Percentiles rank a stretch among this genome's conserved stretches.
phyloP scores from a whole-genome alignment of 2,888 invertebrate species.

The Dilophus febrilis region DNA sequence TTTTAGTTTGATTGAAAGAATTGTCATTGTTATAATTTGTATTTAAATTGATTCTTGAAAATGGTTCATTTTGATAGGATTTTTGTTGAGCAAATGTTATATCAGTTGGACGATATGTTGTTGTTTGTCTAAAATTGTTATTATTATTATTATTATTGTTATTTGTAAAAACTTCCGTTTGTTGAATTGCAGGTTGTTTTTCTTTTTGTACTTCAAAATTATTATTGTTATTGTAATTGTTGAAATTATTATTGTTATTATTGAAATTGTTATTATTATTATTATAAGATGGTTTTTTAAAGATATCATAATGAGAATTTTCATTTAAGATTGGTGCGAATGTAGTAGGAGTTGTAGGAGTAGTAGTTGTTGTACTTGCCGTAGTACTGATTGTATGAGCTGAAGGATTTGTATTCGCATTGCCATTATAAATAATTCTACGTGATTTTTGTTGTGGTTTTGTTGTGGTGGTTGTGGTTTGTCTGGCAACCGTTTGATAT shows the following conservation, averaged over 20 bases:
- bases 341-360: conserved; percentile 10
- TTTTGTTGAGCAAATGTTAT: no score
- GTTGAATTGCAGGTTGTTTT: no score
- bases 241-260: conserved; percentile 1
- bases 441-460: conserved; percentile 17
- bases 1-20: no score
- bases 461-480: conserved; percentile 10
- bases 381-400: conserved; percentile 7
- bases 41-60: no score
- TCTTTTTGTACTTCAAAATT: no score
- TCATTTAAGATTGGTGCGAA: conserved; percentile 1
- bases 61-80: no score
- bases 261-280: conserved; percentile 6
- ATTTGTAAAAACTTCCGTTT: no score
- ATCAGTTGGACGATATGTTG: background rate
- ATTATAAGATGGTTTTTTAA: background rate
- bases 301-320: conserved; percentile 6
- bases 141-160: no score
- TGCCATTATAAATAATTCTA: conserved; percentile 13
- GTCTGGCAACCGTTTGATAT: conserved; percentile 8
- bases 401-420: conserved; percentile 5
- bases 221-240: no score
- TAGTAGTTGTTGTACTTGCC: conserved; percentile 6
- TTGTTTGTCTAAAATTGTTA: background rate
- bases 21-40: no score